phyloP scores from a whole-genome alignment of 2,113 vertebrate genomes.

The Cavia aperea region DNA sequence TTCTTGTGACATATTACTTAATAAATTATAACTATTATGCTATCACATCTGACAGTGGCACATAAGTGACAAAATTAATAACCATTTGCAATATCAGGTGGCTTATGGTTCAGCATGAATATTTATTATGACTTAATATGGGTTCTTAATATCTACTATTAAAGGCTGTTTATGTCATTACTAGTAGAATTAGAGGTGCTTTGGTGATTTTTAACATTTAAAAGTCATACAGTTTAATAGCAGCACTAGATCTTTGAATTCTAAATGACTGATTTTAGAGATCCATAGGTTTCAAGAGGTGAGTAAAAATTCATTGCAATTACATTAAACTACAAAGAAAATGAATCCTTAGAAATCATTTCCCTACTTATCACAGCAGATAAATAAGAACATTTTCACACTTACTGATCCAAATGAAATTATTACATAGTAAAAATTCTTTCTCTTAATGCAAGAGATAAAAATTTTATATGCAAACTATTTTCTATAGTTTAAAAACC shows the following conservation, averaged over 20 bases:
- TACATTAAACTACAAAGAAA: constrained; percentile 46
- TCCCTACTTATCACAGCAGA: constrained; percentile 39
- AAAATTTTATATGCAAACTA: constrained; percentile 20
- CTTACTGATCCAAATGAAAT: neutral
- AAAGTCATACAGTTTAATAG: constrained; percentile 42
- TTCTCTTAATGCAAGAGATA: neutral
- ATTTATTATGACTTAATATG: constrained; percentile 52
- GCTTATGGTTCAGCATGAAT: constrained; percentile 40
- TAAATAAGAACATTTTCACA: constrained; percentile 46
- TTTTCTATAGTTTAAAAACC: constrained; percentile 19
- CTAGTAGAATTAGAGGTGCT: constrained; percentile 42
- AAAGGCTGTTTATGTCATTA: constrained; percentile 38
- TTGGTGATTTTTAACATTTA: constrained; percentile 52
- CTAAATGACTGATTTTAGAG: constrained; percentile 49
- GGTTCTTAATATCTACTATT: constrained; percentile 40
- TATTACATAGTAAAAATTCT: neutral
- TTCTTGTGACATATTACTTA: constrained; percentile 57
- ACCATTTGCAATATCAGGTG: constrained; percentile 40
- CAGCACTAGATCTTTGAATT: constrained; percentile 16
- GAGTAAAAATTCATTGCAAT: constrained; percentile 38
- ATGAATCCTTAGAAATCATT: constrained; percentile 14
- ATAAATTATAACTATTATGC: constrained; percentile 59
- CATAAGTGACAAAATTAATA: constrained; percentile 45
- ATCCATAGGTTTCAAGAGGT: constrained; percentile 34
- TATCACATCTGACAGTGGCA: constrained; percentile 35